These are phyloP conservation scores for Taeniopygia guttata DNA, from an alignment of 2,797 vertebrate genomes.

Conservation along the genomic window DNA sequence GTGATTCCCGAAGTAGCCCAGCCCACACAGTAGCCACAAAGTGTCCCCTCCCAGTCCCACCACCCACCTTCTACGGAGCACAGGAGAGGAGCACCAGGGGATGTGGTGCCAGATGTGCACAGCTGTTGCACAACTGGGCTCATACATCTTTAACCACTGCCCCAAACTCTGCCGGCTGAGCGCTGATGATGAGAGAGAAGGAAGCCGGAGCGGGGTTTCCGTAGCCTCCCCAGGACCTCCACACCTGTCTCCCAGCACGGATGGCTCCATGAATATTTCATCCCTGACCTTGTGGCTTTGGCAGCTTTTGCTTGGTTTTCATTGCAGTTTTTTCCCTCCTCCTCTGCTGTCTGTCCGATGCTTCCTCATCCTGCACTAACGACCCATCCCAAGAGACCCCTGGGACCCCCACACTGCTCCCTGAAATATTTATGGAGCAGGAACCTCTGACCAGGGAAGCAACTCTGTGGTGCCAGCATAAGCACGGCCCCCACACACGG, in stretches of 20 bases:
- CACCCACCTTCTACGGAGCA: background rate
- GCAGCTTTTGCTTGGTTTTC: background rate
- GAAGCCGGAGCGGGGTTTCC: background rate
- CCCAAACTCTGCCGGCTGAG: background rate
- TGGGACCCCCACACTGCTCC: fast-evolving
- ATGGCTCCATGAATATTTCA: constrained; percentile 46
- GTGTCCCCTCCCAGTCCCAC: background rate
- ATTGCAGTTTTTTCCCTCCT: background rate
- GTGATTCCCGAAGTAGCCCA: background rate
- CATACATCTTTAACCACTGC: constrained; percentile 10
- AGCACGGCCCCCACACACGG: fast-evolving
- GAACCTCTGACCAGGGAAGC: background rate
- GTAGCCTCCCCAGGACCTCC: background rate
- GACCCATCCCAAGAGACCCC: background rate
- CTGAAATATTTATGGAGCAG: background rate
- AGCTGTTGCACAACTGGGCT: background rate
- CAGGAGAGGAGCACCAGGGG: background rate
- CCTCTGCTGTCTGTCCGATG: background rate
- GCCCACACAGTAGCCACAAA: background rate
- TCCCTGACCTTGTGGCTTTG: background rate
- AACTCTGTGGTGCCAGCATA: background rate
- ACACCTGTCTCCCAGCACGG: background rate
- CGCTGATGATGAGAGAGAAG: background rate
- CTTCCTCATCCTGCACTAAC: background rate
- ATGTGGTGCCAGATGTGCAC: background rate